phyloP scores from a whole-genome alignment of 2,888 invertebrate genomes.

The Machimus atricapillus region DNA sequence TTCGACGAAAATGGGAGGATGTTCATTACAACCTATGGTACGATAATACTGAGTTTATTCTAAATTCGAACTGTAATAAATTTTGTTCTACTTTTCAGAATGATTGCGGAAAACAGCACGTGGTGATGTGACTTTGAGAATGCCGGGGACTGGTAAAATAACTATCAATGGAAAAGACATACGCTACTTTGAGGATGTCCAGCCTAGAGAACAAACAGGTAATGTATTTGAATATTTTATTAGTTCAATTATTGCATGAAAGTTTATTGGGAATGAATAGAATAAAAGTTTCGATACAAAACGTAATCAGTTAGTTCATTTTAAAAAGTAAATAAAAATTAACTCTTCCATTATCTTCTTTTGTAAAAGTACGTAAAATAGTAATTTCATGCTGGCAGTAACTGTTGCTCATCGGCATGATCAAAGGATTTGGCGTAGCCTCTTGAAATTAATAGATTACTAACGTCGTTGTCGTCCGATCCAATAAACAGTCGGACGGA shows the following conservation, averaged over 20 bases:
- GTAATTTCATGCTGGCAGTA: not conserved
- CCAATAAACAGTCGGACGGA: not conserved
- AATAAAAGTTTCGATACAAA: not conserved
- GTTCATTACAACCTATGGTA: conserved; percentile 74
- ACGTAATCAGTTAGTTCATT: not conserved
- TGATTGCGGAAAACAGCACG: conserved; percentile 75
- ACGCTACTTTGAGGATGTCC: conserved; percentile 75
- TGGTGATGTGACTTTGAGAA: conserved; percentile 80
- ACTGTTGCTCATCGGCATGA: not conserved
- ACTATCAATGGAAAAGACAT: conserved; percentile 82
- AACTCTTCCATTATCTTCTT: not conserved
- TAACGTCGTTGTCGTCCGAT: not conserved
- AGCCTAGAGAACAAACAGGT: conserved; percentile 84
- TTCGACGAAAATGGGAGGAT: conserved; percentile 75
- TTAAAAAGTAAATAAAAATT: not conserved
- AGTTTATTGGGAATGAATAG: not conserved
- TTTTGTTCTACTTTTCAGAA: conserved; percentile 61
- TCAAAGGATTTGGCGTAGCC: not conserved
- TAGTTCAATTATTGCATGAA: not conserved
- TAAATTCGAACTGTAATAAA: not conserved
- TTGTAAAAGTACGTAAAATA: not conserved
- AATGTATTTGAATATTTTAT: conserved; percentile 46
- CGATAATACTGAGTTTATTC: conserved; percentile 40
- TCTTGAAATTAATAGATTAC: not conserved
- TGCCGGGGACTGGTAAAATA: conserved; percentile 84